These are phyloP conservation scores for Orius insidiosus DNA, from an alignment of 1,140 invertebrate species.

Conservation along the genomic window DNA sequence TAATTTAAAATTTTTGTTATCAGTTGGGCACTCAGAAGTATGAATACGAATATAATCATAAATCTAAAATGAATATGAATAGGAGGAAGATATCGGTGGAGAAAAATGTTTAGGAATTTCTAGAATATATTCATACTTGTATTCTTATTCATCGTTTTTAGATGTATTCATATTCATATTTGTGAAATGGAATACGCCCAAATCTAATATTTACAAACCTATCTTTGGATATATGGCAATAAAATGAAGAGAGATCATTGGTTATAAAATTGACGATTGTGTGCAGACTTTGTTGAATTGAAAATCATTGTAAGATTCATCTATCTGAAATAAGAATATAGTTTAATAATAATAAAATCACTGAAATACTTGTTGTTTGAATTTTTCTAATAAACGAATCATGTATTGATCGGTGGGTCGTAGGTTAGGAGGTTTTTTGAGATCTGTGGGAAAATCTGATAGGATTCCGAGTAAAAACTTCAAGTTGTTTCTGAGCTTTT, in stretches of 20 bases:
- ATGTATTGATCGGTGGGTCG: constrained; percentile 21
- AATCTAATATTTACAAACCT: constrained; percentile 25
- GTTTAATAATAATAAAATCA: constrained; percentile 6
- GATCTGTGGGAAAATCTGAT: constrained; percentile 27
- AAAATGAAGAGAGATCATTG: constrained; percentile 64
- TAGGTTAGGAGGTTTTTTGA: constrained; percentile 12
- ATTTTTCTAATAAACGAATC: constrained; percentile 25
- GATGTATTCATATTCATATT: not conserved
- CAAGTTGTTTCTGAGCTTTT: constrained; percentile 58
- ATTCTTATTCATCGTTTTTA: not conserved
- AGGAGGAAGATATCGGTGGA: not conserved
- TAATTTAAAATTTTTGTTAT: not conserved
- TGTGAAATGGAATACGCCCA: not conserved
- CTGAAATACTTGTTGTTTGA: constrained; percentile 24
- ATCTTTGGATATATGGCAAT: constrained; percentile 71
- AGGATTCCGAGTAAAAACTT: constrained; percentile 63
- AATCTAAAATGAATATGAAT: too few species aligned
- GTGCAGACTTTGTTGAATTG: constrained; percentile 56
- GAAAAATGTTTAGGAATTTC: not conserved
- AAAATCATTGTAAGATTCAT: constrained; percentile 44
- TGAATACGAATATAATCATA: too few species aligned
- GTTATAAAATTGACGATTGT: constrained; percentile 52
- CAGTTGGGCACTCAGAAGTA: not conserved
- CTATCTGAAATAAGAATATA: constrained; percentile 27
- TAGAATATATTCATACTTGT: not conserved